These are phyloP conservation scores for Agonopterix alstromeriana DNA, from an alignment of 2,888 invertebrate genomes.

Conservation along the genomic window DNA sequence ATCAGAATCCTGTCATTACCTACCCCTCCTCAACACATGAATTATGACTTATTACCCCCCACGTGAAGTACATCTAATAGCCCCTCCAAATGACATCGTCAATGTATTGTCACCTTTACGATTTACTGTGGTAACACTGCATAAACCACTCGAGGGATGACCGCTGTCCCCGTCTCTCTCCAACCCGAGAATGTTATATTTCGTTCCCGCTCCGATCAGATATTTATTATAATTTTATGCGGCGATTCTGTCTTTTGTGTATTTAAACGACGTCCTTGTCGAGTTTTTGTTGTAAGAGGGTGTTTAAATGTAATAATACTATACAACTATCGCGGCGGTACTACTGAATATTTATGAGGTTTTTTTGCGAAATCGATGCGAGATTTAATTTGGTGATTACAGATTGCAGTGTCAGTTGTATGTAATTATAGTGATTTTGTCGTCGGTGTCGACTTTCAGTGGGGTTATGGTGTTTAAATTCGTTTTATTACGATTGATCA, in stretches of 20 bases:
- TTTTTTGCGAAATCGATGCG: conserved; percentile 30
- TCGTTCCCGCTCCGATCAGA: conserved; percentile 34
- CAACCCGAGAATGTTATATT: conserved; percentile 9
- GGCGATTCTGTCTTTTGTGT: conserved; percentile 59
- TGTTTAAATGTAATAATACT: conserved; percentile 44
- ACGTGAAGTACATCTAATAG: conserved; percentile 44
- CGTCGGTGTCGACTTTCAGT: conserved; percentile 16
- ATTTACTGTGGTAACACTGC: conserved; percentile 53
- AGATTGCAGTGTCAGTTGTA: conserved; percentile 49
- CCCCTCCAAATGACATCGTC: conserved; percentile 63
- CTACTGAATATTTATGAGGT: conserved; percentile 61
- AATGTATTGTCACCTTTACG: conserved; percentile 63
- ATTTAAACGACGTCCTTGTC: conserved; percentile 63
- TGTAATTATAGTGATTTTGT: conserved; percentile 42
- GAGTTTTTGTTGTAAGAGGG: conserved; percentile 47
- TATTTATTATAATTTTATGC: conserved; percentile 76
- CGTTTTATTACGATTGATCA: no score
- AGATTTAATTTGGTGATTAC: conserved; percentile 57
- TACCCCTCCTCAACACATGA: conserved; percentile 56
- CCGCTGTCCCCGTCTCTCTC: conserved; percentile 13
- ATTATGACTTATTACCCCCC: conserved; percentile 61
- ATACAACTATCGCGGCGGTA: conserved; percentile 20
- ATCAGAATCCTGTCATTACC: conserved; percentile 51
- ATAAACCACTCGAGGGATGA: conserved; percentile 16
- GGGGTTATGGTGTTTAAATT: no score